Percentiles rank a stretch among this genome's conserved stretches.
Evolutionary conservation across 2,888 invertebrate genomes (phyloP).

Genomic region (Drosophila eohydei): DNA sequence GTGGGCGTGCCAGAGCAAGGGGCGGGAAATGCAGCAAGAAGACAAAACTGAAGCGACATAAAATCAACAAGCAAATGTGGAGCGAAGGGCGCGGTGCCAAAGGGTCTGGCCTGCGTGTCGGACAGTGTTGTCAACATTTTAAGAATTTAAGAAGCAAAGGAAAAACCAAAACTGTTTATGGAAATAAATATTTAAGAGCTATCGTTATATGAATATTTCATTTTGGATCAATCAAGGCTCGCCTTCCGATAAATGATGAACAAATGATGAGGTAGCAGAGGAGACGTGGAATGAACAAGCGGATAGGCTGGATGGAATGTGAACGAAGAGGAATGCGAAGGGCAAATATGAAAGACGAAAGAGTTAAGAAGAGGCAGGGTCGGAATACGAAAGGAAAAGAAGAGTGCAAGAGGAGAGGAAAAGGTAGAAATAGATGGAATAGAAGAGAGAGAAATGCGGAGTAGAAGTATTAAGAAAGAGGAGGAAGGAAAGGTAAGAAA

Average conservation of each 20-base stretch:
- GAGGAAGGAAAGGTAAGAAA: too few species aligned
- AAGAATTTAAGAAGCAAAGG: not conserved
- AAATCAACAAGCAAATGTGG: constrained; percentile 39
- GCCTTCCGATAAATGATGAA: not conserved
- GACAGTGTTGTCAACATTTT: constrained; percentile 3
- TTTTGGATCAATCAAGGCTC: not conserved
- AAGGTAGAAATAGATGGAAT: not conserved
- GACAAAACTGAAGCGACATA: constrained; percentile 35
- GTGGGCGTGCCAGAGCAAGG: constrained; percentile 2
- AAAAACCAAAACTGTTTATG: not conserved
- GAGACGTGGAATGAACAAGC: not conserved
- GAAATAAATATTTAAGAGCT: constrained; percentile 5
- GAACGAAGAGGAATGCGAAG: not conserved
- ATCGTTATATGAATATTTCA: not conserved
- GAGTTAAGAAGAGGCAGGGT: not conserved
- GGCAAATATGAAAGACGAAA: not conserved
- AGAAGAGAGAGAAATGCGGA: not conserved
- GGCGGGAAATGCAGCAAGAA: not conserved
- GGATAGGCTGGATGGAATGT: not conserved
- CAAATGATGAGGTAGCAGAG: not conserved
- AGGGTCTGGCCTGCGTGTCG: not conserved
- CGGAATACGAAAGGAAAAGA: too few species aligned
- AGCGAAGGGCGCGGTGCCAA: not conserved
- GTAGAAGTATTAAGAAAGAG: too few species aligned
- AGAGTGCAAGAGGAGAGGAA: not conserved